Evolutionary conservation across 1,140 invertebrate genomes (phyloP).

Genomic region (Lepidurus couesii): DNA sequence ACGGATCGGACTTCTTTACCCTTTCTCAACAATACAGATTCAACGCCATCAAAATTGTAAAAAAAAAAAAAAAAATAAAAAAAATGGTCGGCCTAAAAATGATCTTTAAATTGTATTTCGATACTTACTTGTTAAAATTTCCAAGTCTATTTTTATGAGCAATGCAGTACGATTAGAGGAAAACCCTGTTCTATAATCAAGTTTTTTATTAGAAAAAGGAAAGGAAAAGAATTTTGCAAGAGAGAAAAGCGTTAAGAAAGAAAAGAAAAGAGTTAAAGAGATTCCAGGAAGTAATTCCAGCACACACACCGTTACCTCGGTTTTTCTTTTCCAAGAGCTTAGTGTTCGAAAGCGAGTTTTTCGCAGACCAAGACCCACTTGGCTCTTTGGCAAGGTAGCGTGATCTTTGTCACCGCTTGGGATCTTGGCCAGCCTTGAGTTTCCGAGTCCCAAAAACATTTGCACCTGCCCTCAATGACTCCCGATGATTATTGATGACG

Average conservation of each 20-base stretch:
- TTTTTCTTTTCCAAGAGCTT: not conserved
- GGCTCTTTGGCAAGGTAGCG: not conserved
- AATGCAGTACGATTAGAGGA: no score
- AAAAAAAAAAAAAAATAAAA: no score
- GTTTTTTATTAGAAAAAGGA: not conserved
- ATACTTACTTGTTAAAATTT: no score
- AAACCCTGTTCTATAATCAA: no score
- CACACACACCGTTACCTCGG: not conserved
- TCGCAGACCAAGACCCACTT: not conserved
- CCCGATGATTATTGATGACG: conserved; percentile 21
- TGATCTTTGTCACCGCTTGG: no score
- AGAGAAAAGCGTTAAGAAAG: not conserved
- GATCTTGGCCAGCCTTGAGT: not conserved
- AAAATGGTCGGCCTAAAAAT: no score
- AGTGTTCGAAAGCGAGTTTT: not conserved
- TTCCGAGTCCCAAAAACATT: not conserved
- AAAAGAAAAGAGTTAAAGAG: not conserved
- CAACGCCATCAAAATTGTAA: no score
- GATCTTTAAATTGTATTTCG: no score
- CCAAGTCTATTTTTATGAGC: no score
- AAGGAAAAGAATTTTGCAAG: not conserved
- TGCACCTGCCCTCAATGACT: conserved; percentile 20
- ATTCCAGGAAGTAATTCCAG: not conserved
- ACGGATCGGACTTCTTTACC: no score
- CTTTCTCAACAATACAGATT: no score